These are phyloP conservation scores for Ivindomyrus marchei DNA, from an alignment of 2,113 vertebrate genomes.

Conservation along the genomic window DNA sequence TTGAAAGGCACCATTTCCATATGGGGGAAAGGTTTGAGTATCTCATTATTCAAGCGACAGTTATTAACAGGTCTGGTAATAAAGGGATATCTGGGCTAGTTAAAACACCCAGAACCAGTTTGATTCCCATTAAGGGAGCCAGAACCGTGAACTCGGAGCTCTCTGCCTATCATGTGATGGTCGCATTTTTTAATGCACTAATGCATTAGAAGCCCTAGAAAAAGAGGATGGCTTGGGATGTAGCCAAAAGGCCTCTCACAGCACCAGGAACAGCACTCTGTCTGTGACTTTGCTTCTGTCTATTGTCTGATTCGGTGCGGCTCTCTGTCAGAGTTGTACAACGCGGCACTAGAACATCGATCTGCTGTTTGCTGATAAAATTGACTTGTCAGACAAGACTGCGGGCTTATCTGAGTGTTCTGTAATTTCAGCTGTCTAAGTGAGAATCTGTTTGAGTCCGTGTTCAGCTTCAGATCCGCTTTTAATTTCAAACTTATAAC, in stretches of 20 bases:
- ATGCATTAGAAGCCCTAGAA: neutral
- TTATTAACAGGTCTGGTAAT: neutral
- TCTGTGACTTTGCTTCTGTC: neutral
- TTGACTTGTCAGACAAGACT: neutral
- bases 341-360: neutral
- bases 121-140: neutral
- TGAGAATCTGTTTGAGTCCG: neutral
- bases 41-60: neutral
- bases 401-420: neutral
- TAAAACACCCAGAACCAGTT: neutral
- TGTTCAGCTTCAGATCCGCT: neutral
- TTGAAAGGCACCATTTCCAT: neutral
- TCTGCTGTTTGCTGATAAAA: neutral
- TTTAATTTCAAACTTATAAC: conserved; percentile 6
- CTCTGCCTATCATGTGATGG: neutral
- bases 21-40: neutral
- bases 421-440: neutral
- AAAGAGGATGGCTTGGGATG: neutral
- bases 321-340: neutral
- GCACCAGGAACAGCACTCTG: neutral
- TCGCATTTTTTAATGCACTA: neutral
- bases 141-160: neutral
- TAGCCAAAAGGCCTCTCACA: neutral
- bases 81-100: neutral
- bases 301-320: neutral